Conservation (phyloP, 2,888 invertebrate genomes). For the Hirtodrosophila trivittata region DNA sequence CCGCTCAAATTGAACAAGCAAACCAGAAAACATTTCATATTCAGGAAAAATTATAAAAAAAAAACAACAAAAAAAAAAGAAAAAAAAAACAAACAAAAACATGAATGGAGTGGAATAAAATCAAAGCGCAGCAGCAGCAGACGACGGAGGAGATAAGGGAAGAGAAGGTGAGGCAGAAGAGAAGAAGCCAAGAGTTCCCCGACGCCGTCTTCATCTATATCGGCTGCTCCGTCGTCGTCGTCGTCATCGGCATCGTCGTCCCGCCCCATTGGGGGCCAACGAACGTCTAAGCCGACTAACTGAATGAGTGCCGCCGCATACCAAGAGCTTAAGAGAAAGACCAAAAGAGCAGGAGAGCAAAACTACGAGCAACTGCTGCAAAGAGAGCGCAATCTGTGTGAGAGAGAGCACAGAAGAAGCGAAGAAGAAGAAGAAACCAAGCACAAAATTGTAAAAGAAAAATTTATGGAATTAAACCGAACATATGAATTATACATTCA, state of each 20-base stretch:
- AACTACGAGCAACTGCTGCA: not conserved
- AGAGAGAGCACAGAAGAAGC: slow-evolving; percentile 19
- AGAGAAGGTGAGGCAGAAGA: not conserved
- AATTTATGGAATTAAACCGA: slow-evolving; percentile 75
- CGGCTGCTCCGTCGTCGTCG: slow-evolving; percentile 10
- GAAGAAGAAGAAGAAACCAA: slow-evolving; percentile 23
- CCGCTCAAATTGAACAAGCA: slow-evolving; percentile 50
- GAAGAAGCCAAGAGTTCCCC: slow-evolving; percentile 37
- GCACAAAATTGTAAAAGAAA: slow-evolving; percentile 71
- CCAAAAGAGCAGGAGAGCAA: slow-evolving; percentile 7
- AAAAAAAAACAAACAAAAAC: slow-evolving; percentile 37
- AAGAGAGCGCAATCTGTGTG: slow-evolving; percentile 16
- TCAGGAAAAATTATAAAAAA: slow-evolving; percentile 52
- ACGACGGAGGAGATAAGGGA: not conserved
- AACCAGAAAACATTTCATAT: slow-evolving; percentile 63
- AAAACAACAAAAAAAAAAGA: slow-evolving; percentile 11
- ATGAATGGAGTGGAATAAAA: slow-evolving; percentile 62
- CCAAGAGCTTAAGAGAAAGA: slow-evolving; percentile 11
- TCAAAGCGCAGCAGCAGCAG: slow-evolving; percentile 32
- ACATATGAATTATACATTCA: slow-evolving; percentile 66
- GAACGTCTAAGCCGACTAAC: slow-evolving; percentile 73
- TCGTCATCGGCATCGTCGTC: slow-evolving; percentile 21
- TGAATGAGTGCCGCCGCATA: slow-evolving; percentile 33
- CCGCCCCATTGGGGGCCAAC: slow-evolving; percentile 70
- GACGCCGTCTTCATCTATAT: not conserved